Base-by-base conservation (phyloP, 2,113 vertebrate genomes). In the Coregonus clupeaformis region DNA sequence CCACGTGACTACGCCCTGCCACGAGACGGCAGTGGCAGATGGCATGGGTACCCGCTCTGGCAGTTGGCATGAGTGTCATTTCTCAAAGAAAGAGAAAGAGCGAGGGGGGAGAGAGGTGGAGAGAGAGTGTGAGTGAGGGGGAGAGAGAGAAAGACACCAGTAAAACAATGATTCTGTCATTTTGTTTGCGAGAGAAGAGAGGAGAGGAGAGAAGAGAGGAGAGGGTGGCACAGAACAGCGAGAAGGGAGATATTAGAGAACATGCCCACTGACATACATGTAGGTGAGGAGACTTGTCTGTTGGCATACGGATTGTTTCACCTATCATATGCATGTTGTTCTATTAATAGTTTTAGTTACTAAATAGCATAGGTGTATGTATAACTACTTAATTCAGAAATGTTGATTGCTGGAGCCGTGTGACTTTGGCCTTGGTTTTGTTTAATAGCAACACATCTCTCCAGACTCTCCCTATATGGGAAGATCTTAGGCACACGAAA, bases 1-100 rank as follows among this genome's bases (percentile, higher is more conserved):
- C 91, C 97, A 98, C 95, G 95, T 99, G 97, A 94, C 95, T 94
- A 92, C 49, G 93, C 92, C 93, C 95, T 96, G 96, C 95, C 97
- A 96, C 90, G 91, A 96, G 96, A 98, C 96, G 96, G 98, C 97
- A 98, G 96, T 95, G 96, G 97, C 98, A 99, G 97, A 98, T 99
- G 98, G 98, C 96, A 98, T 95, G 95, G 96, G 97, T 98, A 99
- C 96, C 96, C 96, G 96, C 95, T 95, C 95, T 95, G 95, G 94
- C 94, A 94, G 96, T 94, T 98, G 97, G 98, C 97, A 98, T 94
- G 95, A 95, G 96, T 99, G 97, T 98, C 97, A 98, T 95, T 98
- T 96, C 97, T 97, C 97, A 92, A 87, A 91, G 89, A 91, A 88
- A 87, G 88, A 89, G 68, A 68, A 68, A 13, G 73, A 94, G 92